A percentile compares a stretch with the other conserved stretches of the same genome.
Evolutionary conservation across 2,888 invertebrate genomes (phyloP).

Genomic region (Cephonodes hylas): DNA sequence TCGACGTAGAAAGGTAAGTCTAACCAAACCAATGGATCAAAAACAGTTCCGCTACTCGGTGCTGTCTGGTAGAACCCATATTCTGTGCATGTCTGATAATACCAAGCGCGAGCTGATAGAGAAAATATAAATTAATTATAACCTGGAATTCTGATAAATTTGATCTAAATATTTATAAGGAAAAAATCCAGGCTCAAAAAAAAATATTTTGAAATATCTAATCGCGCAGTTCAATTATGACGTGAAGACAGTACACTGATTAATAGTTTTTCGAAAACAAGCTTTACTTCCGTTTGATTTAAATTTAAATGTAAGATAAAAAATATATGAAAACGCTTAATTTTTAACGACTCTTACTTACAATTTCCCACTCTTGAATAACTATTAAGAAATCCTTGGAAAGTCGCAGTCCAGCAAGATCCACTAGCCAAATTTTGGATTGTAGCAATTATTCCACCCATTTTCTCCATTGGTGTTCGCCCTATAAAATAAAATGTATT

Average conservation of each 20-base stretch:
- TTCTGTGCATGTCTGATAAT: conserved; percentile 93
- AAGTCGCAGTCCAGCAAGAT: conserved; percentile 49
- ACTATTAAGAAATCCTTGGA: conserved; percentile 39
- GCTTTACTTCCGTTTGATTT: background rate
- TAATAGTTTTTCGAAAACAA: background rate
- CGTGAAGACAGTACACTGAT: too few relatives aligned
- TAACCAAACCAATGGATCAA: conserved; percentile 63
- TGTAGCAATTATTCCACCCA: conserved; percentile 57
- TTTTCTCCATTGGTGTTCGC: conserved; percentile 60
- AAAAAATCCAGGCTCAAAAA: conserved; percentile 55
- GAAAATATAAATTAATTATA: too few relatives aligned
- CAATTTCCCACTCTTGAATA: conserved; percentile 43
- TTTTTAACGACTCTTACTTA: conserved; percentile 38
- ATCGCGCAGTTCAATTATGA: too few relatives aligned
- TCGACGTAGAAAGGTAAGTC: conserved; percentile 63
- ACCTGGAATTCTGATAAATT: too few relatives aligned
- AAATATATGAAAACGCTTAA: background rate
- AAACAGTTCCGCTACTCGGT: conserved; percentile 61
- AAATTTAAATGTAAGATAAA: background rate
- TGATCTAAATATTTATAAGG: too few relatives aligned
- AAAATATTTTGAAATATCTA: too few relatives aligned
- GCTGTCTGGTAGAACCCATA: conserved; percentile 91
- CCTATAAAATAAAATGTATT: conserved; percentile 41
- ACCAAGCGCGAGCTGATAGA: conserved; percentile 86
- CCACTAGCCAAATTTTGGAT: conserved; percentile 30